Evolutionary conservation across 2,113 vertebrate genomes (phyloP), one percentile per base, ranked within the genome.

Genomic region (Canis aureus): DNA sequence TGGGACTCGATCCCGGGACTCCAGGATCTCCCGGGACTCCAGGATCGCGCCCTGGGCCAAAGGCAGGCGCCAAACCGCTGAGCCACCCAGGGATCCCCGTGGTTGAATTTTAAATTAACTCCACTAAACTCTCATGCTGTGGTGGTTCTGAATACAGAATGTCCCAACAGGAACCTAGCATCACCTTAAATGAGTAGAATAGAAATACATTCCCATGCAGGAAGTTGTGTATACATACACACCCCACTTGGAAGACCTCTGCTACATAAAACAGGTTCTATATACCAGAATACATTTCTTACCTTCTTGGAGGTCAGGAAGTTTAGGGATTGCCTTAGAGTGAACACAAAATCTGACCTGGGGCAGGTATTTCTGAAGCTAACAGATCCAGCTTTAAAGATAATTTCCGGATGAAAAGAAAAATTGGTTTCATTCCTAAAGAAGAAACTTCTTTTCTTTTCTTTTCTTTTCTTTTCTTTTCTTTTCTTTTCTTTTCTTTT

Each of bases 141-240:
- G 64, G 76, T 38, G 23, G n/a, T 80, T 82, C 76, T 94, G 43
- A 62, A 89, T 53, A 62, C 5, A 23, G 38, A 53, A 53, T 5
- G 71, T 38, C 64, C 5, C 38, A 51, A 53, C 16, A 11, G 60
- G 22, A 81, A 66, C 85, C 74, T 60, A 16, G 53, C 8, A 19
- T 87, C 11, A 27, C 35, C 73, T 49, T 67, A 66, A 35, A 80
- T n/a, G 38, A 35, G 38, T 49, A 29, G 29, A 81, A 22, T 38
- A 62, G 38, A 62, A 60, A 20, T 16, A 38, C 66, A 62, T 3
- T 9, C 5, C 38, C 0, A 1, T 11, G 35, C 1, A 3, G 74
- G 3, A 43, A 69, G 27, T 79, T 29, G 32, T 78, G 71, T 78
- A 2, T 55, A 10, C 8, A 2, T 55, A 10, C 8, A 23, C 27